phyloP scores from a whole-genome alignment of 2,113 vertebrate genomes.

The Bambusicola thoracicus region DNA sequence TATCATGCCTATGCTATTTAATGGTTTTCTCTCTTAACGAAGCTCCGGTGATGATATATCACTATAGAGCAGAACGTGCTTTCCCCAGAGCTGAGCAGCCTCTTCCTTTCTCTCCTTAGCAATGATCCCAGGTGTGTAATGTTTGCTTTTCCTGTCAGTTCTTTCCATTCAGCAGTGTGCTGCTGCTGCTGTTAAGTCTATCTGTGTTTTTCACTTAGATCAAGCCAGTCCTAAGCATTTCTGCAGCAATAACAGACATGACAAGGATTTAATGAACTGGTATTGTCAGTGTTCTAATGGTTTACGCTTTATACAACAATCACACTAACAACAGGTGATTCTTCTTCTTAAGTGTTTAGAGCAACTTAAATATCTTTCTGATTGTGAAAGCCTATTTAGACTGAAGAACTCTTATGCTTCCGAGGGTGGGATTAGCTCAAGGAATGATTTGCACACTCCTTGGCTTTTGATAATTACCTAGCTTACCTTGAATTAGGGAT shows the following conservation, averaged over 20 bases:
- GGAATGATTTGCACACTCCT: constrained; percentile 14
- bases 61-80: neutral
- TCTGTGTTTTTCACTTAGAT: neutral
- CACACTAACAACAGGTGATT: constrained; percentile 22
- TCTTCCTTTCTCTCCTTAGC: neutral
- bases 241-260: neutral
- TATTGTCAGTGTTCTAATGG: constrained; percentile 41
- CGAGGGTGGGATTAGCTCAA: constrained; percentile 26
- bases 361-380: constrained; percentile 5
- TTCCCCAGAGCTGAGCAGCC: neutral
- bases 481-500: neutral
- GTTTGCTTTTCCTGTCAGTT: neutral
- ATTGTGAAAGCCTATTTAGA: constrained; percentile 29
- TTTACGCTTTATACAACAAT: constrained; percentile 59
- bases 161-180: neutral
- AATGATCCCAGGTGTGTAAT: neutral
- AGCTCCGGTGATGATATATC: neutral
- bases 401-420: constrained; percentile 10
- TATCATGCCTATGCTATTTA: neutral
- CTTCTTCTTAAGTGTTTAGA: constrained; percentile 32
- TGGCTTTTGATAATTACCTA: constrained; percentile 36
- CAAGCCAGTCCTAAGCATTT: neutral
- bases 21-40: neutral
- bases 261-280: constrained; percentile 60
- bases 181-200: neutral